Evolutionary conservation across 2,888 invertebrate genomes (phyloP), one percentile per base, ranked within the genome.

Genomic region (Ormia ochracea): DNA sequence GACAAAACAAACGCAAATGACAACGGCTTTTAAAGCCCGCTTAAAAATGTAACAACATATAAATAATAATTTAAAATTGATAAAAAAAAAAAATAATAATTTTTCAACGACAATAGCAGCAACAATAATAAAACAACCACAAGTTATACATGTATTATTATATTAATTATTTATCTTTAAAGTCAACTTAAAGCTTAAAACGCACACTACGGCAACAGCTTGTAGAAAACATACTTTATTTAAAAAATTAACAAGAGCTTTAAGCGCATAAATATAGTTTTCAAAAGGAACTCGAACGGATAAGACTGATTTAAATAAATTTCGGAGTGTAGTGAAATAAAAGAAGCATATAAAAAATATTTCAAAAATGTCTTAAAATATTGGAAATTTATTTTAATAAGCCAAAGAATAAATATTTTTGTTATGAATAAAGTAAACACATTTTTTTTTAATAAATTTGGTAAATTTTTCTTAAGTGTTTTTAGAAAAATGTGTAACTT

Each of bases 231-330:
- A 19, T 19, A 66, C 12, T 12, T 31, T 43, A 12, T 48, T 52
- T 33, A 38, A 38, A 63, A 26, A 52, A 33, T 43, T 28, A 65
- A 65, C 14, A 31, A 6, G 19, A 61, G 54, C 59, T 70, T 58
- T 43, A 23, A 41, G 9, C 36, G 26, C 43, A 12, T 54, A 43
- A 45, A 52, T 72, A 68, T 81, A 78, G 81, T 81, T 81, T 81
- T 68, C 12, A 72, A 72, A 52, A 73, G 66, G 75, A 81, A 81
- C 78, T 81, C 78, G 59, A 56, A 68, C 63, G 81, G 56, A 78
- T 81, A 81, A 81, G 81, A 78, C 78, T 78, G 78, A 81, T 68
- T 61, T 75, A 58, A 74, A 48, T 23, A 56, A 70, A 38, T 70
- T 66, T 74, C 56, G 36, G 41, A n/a, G 72, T 61, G 70, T 10